Evolutionary conservation across 64 coral and sea anemone species (phyloP), one percentile per base, ranked within the genome.

Genomic region (Actinia tenebrosa): DNA sequence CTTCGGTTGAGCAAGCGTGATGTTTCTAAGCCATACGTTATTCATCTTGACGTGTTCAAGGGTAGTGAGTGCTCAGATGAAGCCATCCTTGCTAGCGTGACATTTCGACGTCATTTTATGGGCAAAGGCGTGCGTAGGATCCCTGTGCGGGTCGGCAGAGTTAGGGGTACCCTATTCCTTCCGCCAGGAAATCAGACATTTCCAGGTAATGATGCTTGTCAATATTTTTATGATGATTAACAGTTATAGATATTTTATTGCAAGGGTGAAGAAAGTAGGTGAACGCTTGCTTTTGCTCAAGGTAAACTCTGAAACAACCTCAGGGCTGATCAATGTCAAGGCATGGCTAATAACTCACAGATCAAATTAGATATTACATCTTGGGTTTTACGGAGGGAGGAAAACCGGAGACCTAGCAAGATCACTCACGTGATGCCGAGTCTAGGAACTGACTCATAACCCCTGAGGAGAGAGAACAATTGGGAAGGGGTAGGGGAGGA

Each of bases 151-250:
- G 63, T 83, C 11, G 93, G 89, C 16, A 88, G 89, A 89, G 75
- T 95, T 50, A 59, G 93, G 19, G 93, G 93, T 10, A 88, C 58
- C 25, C n/a, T 95, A 59, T 95, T 95, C 61, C 69, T 95, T 58
- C 93, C 93, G 53, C 83, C 89, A 45, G 93, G 93, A 53, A 45
- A 92, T 7, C 89, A 83, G 71, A 83, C 87, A 30, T 95, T 95
- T 80, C 93, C 93, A 95, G 93, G 93, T 95, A 92, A 69, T 20
- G n/a, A 23, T 61, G 4, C 18, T 61, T 61, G 47, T 4, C 10
- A 16, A 10, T 58, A 58, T 58, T 58, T 58, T 58, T 58, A 11
- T 58, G 2, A 58, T 58, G 47, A 50, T 1, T 50, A 5, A 50
- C 2, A 8, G 0, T 50, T 50, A 50, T 47, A 47, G 6, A 8